Conservation (phyloP, 2,797 vertebrate genomes). For the Sparus aurata region DNA sequence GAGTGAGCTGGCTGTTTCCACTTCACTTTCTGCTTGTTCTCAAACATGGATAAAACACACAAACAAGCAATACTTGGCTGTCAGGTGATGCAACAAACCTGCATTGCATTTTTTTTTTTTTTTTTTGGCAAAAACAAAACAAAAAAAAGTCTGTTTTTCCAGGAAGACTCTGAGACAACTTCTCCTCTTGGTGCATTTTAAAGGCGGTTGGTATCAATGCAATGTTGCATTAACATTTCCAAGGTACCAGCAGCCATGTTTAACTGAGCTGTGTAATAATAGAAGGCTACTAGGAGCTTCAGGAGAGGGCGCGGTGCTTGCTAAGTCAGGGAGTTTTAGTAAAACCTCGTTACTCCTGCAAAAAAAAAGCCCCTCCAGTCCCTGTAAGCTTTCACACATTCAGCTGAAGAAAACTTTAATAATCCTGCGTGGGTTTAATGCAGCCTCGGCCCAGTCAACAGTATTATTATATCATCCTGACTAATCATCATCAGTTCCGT, state of each 20-base stretch:
- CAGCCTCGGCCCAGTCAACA: conserved; percentile 50
- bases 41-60: conserved; percentile 22
- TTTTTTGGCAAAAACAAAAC: neutral
- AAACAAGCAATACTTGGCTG: conserved; percentile 56
- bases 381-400: conserved; percentile 17
- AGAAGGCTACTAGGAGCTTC: conserved; percentile 14
- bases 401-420: conserved; percentile 21
- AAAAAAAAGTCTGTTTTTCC: conserved; percentile 5
- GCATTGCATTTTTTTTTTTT: neutral
- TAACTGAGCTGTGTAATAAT: conserved; percentile 10
- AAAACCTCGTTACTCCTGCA: conserved; percentile 31
- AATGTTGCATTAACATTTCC: neutral
- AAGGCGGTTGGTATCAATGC: conserved; percentile 28
- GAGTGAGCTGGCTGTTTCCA: neutral
- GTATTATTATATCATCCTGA: conserved; percentile 61
- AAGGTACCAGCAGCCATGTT: conserved; percentile 45
- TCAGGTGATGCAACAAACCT: neutral
- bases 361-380: conserved; percentile 30
- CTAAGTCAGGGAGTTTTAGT: conserved; percentile 30
- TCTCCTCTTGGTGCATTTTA: conserved; percentile 28
- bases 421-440: conserved; percentile 11
- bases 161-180: conserved; percentile 9
- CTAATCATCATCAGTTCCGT: conserved; percentile 48
- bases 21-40: conserved; percentile 9
- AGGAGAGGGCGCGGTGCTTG: conserved; percentile 55